Conservation (phyloP, 2,797 vertebrate genomes). For the Danio kyathit region DNA sequence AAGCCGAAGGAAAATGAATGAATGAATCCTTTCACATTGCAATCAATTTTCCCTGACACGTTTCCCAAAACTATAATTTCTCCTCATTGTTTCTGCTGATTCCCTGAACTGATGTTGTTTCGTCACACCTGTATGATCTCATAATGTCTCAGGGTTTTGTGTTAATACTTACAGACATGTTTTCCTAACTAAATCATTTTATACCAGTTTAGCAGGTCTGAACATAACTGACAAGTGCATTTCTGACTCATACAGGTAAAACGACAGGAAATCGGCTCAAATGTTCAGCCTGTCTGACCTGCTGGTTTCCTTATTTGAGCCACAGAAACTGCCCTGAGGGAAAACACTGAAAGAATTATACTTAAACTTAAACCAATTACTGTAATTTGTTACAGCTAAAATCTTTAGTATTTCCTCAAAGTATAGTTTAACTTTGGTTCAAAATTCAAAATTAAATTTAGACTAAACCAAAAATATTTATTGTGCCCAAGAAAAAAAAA, state of each 20-base stretch:
- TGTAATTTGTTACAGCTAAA: too few relatives aligned
- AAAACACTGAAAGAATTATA: too few relatives aligned
- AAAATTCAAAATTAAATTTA: too few relatives aligned
- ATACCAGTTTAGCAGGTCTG: conserved; percentile 36
- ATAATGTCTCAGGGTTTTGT: neutral
- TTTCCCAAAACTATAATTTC: neutral
- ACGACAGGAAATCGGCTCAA: neutral
- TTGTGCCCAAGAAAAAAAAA: too few relatives aligned
- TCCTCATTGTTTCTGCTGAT: neutral
- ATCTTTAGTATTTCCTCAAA: too few relatives aligned
- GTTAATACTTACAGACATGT: neutral
- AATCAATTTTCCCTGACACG: neutral
- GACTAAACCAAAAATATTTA: too few relatives aligned
- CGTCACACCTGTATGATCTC: neutral
- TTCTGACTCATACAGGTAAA: neutral
- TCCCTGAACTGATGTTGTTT: neutral
- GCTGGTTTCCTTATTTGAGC: conserved; percentile 1
- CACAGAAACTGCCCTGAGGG: neutral
- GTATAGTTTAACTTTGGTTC: too few relatives aligned
- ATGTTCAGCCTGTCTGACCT: conserved; percentile 10
- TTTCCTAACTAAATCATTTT: neutral
- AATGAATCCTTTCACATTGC: too few relatives aligned
- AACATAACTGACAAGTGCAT: neutral
- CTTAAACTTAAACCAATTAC: too few relatives aligned
- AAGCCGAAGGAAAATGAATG: too few relatives aligned